Base-by-base conservation (phyloP, 2,888 invertebrate species). In the Salticus scenicus region DNA sequence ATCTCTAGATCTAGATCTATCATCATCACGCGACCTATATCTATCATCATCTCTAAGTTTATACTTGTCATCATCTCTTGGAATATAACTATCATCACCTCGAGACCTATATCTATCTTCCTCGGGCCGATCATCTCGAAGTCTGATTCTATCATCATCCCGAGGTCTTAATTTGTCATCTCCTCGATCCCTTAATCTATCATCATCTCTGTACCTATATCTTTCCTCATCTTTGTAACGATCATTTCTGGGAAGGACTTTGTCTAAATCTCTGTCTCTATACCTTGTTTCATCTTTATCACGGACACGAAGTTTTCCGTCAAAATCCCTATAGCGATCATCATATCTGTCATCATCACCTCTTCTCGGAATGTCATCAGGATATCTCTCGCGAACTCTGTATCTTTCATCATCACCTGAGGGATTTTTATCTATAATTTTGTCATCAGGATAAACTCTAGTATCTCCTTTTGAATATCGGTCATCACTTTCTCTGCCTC, bases 381-480 rank as follows among this genome's bases (percentile, higher is more conserved):
- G 42, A 70, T 70, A 70, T 20, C 57, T 20, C 10, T 70, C 74
- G 12, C 47, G 20, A 0, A 47, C 42, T 20, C 42, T 20, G n/a
- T 42, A 28, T 30, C 82, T 64, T 20, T 76, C 70, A 17, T 76
- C 67, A 24, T 67, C 47, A 14, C 24, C 41, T 64, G 41, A 28
- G 5, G 71, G 63, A 20, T 57, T 78, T 5, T 24, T 69, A 8
- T 20, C 27, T 5, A 33, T 20, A 30, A 37, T 30, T 37, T 57
- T 69, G 24, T 74, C 74, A 28, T 72, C 79, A 1, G 67, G 72
- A 57, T 69, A 69, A 1, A 69, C 30, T 14, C 81, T 67, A 0
- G 69, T 74, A 20, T 81, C 81, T 8, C 81, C 81, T 37, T 80
- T 80, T 5, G 80, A 73, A 27, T 73, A 67, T n/a, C 57, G 31